Percentiles rank a stretch among this genome's conserved stretches.
Conservation (phyloP, 2,113 vertebrate species). For the Cyprinodon brontotheroides region DNA sequence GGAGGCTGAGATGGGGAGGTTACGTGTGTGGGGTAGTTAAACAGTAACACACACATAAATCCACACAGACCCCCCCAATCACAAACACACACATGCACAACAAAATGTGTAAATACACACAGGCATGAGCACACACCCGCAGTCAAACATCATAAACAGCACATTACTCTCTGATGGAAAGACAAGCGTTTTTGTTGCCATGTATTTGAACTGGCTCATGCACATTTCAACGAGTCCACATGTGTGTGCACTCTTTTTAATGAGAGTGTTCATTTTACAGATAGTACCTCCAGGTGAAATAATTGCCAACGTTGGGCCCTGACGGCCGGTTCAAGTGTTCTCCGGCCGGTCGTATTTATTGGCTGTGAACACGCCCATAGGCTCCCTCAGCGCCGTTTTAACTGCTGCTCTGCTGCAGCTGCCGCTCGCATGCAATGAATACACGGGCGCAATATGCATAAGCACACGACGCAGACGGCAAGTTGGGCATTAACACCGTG, state of each 20-base stretch:
- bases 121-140: slow-evolving; percentile 19
- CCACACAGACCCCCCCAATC: slow-evolving; percentile 34
- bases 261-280: slow-evolving; percentile 75
- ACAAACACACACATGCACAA: slow-evolving; percentile 13
- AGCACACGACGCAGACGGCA: slow-evolving; percentile 58
- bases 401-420: slow-evolving; percentile 60
- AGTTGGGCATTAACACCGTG: slow-evolving; percentile 56
- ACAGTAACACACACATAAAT: slow-evolving; percentile 66
- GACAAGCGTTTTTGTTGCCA: slow-evolving; percentile 56
- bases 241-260: slow-evolving; percentile 62
- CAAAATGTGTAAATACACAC: slow-evolving; percentile 38
- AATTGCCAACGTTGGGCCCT: slow-evolving; percentile 68
- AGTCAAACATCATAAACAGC: slow-evolving; percentile 66
- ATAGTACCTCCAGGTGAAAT: slow-evolving; percentile 72
- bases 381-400: slow-evolving; percentile 55
- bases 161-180: slow-evolving; percentile 67
- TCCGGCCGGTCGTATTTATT: slow-evolving; percentile 70
- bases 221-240: slow-evolving; percentile 20
- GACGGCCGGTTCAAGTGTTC: slow-evolving; percentile 66
- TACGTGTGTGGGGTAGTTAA: slow-evolving; percentile 83
- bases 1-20: slow-evolving; percentile 79
- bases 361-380: slow-evolving; percentile 56
- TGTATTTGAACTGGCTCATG: slow-evolving; percentile 59
- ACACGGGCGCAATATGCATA: slow-evolving; percentile 68
- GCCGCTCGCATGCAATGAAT: slow-evolving; percentile 47